phyloP scores from a whole-genome alignment of 2,888 invertebrate genomes.

The Eustalomyia histrio region DNA sequence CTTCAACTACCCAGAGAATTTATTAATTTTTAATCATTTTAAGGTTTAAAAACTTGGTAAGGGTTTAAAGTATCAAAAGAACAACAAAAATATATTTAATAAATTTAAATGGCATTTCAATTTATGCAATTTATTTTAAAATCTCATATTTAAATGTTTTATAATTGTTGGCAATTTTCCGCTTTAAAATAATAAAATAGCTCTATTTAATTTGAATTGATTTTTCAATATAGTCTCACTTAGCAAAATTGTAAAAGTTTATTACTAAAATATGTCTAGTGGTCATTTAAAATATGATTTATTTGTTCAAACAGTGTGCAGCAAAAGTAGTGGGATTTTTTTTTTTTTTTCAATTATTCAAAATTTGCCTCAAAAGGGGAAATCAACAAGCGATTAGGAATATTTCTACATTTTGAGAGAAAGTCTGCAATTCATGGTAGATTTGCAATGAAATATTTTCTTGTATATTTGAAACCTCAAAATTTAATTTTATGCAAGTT shows the following conservation, averaged over 20 bases:
- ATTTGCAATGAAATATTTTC: too few relatives aligned
- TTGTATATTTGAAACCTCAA: too few relatives aligned
- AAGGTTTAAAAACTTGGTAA: background rate
- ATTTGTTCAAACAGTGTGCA: background rate
- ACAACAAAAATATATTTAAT: background rate
- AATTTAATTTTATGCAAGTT: too few relatives aligned
- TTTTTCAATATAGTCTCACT: background rate
- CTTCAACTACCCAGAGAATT: conserved; percentile 15
- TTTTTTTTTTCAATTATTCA: too few relatives aligned
- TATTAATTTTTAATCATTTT: conserved; percentile 49
- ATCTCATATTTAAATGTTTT: background rate
- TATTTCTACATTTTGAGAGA: too few relatives aligned
- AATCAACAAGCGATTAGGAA: too few relatives aligned
- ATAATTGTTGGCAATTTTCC: background rate
- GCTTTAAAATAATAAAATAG: background rate
- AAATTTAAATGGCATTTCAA: background rate
- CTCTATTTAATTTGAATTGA: background rate
- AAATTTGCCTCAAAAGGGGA: too few relatives aligned
- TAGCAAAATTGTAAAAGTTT: background rate
- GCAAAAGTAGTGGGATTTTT: background rate
- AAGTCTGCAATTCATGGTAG: too few relatives aligned
- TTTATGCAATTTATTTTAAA: background rate
- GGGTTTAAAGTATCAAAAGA: conserved; percentile 1
- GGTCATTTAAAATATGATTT: background rate
- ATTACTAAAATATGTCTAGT: background rate